A percentile compares a stretch with the other conserved stretches of the same genome.
phyloP scores from a whole-genome alignment of 2,888 invertebrate species.

The Rosalia funebris region DNA sequence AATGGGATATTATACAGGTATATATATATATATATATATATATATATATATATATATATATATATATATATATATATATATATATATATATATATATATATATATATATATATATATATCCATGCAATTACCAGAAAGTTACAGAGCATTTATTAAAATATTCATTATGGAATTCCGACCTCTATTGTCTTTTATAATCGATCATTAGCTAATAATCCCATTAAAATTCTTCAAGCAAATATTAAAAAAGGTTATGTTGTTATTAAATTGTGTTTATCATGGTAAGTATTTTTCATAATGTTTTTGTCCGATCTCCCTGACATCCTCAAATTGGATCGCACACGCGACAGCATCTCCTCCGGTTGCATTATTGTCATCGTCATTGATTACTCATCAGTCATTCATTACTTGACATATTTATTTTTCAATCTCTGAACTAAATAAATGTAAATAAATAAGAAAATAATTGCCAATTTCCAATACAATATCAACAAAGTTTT shows the following conservation, averaged over 20 bases:
- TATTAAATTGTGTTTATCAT: constrained; percentile 24
- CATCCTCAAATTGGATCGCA: constrained; percentile 22
- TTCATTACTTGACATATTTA: no score
- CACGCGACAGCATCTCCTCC: constrained; percentile 49
- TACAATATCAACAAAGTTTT: no score
- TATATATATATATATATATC: no score
- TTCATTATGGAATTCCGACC: background rate
- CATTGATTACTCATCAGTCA: no score
- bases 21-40: no score
- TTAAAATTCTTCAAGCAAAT: constrained; percentile 28
- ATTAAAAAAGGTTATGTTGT: constrained; percentile 16
- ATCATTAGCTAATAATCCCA: constrained; percentile 28
- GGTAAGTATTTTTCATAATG: constrained; percentile 17
- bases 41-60: no score
- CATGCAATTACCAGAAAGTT: constrained; percentile 28
- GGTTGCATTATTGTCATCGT: constrained; percentile 31
- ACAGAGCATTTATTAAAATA: constrained; percentile 21
- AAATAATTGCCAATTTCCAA: no score
- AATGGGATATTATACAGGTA: no score
- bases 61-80: no score
- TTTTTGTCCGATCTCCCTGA: constrained; percentile 10
- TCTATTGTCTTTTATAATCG: constrained; percentile 22
- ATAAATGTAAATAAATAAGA: no score
- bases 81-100: no score
- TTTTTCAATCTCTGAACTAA: no score